phyloP scores from a whole-genome alignment of 2,113 vertebrate genomes.

The Vulpes lagopus region DNA sequence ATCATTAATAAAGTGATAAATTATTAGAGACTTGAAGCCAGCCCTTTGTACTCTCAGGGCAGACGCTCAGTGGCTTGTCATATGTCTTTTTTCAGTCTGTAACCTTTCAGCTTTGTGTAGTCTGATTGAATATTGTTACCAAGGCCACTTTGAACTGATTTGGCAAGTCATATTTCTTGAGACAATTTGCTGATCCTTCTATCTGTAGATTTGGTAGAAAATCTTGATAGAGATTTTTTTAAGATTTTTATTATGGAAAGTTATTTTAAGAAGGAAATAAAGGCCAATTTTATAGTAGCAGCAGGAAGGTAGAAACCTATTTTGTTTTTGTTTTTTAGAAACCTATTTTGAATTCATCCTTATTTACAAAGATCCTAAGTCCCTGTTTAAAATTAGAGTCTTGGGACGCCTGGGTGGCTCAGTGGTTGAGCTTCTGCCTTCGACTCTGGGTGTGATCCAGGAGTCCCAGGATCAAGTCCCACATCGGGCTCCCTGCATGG shows the following conservation, averaged over 20 bases:
- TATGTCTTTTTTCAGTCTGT: not conserved
- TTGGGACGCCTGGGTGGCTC: not conserved
- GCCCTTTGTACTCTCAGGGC: not conserved
- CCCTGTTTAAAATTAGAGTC: conserved; percentile 48
- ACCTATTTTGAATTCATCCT: conserved; percentile 41
- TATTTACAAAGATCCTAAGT: conserved; percentile 29
- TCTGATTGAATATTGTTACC: conserved; percentile 47
- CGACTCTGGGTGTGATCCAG: too few relatives aligned
- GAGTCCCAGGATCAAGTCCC: too few relatives aligned
- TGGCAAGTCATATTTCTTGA: conserved; percentile 47
- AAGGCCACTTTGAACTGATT: not conserved
- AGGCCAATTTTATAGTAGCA: conserved; percentile 44
- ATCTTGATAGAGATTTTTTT: conserved; percentile 45
- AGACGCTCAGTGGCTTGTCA: not conserved
- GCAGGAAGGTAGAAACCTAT: conserved; percentile 26
- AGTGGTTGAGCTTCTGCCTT: too few relatives aligned
- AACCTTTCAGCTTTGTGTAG: conserved; percentile 3
- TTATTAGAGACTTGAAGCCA: conserved; percentile 40
- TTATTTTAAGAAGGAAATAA: conserved; percentile 61
- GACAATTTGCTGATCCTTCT: conserved; percentile 8
- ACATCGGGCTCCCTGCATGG: too few relatives aligned
- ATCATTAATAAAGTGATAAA: conserved; percentile 46
- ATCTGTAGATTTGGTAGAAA: conserved; percentile 11
- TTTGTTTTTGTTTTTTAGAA: conserved; percentile 2
- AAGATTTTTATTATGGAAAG: conserved; percentile 52